Conservation (phyloP, 2,797 vertebrate species). For the Orestias chungarensis region DNA sequence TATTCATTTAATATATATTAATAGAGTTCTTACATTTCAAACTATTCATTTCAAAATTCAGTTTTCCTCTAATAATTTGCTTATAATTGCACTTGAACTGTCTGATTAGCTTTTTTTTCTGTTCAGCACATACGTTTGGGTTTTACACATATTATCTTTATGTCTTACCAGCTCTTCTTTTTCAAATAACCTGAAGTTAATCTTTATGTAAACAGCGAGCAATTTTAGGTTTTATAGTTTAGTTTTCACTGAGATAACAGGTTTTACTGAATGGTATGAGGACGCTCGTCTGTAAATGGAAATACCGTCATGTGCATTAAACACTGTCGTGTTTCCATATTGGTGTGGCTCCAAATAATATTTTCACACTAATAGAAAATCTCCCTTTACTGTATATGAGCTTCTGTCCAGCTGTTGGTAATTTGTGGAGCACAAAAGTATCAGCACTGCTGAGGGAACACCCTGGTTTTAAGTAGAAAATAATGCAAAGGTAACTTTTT, state of each 20-base stretch:
- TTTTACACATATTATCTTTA: not conserved
- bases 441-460: constrained; percentile 39
- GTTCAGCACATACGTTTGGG: not conserved
- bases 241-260: constrained; percentile 28
- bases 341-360: constrained; percentile 13
- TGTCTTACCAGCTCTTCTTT: not conserved
- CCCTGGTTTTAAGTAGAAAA: constrained; percentile 37
- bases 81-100: not conserved
- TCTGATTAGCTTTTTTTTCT: not conserved
- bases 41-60: constrained; percentile 12
- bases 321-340: constrained; percentile 10
- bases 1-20: not conserved
- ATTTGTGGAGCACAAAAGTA: constrained; percentile 64
- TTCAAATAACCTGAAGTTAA: constrained; percentile 28
- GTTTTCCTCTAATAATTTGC: constrained; percentile 4
- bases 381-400: constrained; percentile 34
- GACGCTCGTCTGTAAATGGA: constrained; percentile 28
- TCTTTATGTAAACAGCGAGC: constrained; percentile 14
- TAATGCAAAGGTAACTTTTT: constrained; percentile 48
- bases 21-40: not conserved
- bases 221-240: constrained; percentile 24
- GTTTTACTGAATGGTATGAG: constrained; percentile 29
- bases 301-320: constrained; percentile 22
- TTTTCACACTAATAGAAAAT: constrained; percentile 21
- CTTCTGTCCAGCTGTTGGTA: constrained; percentile 31